Base-by-base conservation (phyloP, 2,113 vertebrate species). In the Genyomyrus donnyi region DNA sequence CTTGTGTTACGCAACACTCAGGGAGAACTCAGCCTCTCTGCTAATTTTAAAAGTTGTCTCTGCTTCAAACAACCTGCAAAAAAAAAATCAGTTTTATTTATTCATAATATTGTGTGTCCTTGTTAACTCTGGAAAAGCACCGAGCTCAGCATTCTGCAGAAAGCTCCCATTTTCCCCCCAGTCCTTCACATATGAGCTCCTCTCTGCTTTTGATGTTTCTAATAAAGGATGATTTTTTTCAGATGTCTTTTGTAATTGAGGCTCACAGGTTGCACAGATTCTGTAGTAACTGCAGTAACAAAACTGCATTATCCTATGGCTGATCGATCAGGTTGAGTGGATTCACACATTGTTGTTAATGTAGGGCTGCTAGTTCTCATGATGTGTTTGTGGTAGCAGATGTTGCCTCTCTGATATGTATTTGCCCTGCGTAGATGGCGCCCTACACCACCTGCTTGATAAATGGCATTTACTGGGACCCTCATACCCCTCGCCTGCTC, bases 381-480 rank as follows among this genome's bases (percentile, higher is more conserved):
- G 31, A 74, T 35, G 27, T 35, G 4, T 74, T 74, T 13, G 66
- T 74, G 66, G n/a, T 74, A 35, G 74, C 1, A 17, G 83, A 85
- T 48, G 83, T 21, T 48, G 24, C 45, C 19, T 48, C 48, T 46
- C 24, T 21, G 39, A 48, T 13, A 9, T 48, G 19, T n/a, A 5
- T 45, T 1, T 92, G 1, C 85, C 2, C 15, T 31, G 85, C 46
- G 7, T 94, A 99, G 98, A 95, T 99, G 93, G 98, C 98, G 24
- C 98, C 98, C 0, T 99, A 99, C 89, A 98, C 98, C 48, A 98
- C 97, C 70, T 99, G 98, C 88, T 95, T 99, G 91, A 96, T 99
- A 91, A 99, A 99, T n/a, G 98, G 98, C 3, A 99, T 99, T 90
- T 99, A 99, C 93, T 99, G 98, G 98, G 98, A 99, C 21, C 97